Evolutionary conservation across 2,113 vertebrate species (phyloP).

Genomic region (Gymnobelideus leadbeateri): DNA sequence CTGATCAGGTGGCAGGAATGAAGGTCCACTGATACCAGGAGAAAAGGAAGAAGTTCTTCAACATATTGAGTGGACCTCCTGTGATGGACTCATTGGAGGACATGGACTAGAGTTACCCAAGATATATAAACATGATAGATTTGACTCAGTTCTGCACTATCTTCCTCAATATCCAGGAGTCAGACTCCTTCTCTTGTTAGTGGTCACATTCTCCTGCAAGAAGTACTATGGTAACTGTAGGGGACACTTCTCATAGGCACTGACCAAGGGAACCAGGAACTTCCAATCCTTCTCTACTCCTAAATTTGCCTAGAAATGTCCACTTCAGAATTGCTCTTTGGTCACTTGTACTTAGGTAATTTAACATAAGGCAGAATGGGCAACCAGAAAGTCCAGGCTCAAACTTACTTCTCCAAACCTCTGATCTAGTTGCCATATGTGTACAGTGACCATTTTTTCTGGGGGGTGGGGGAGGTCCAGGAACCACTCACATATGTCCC

Average conservation of each 20-base stretch:
- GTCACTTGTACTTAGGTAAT: too few relatives aligned
- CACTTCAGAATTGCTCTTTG: too few relatives aligned
- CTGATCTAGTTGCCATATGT: too few relatives aligned
- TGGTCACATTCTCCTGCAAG: neutral
- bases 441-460: too few relatives aligned
- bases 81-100: neutral
- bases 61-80: neutral
- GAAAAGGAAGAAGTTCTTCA: neutral
- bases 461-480: too few relatives aligned
- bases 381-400: too few relatives aligned
- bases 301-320: too few relatives aligned
- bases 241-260: neutral
- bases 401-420: too few relatives aligned
- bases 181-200: neutral
- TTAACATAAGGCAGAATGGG: too few relatives aligned
- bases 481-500: too few relatives aligned
- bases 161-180: neutral
- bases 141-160: neutral
- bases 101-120: neutral
- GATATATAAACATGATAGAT: neutral
- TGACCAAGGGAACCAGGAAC: neutral
- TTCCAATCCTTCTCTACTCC: neutral
- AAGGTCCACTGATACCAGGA: neutral
- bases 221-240: too few relatives aligned
- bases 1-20: neutral